Evolutionary conservation across 2,113 vertebrate genomes (phyloP).

Genomic region (Lutjanus erythropterus): DNA sequence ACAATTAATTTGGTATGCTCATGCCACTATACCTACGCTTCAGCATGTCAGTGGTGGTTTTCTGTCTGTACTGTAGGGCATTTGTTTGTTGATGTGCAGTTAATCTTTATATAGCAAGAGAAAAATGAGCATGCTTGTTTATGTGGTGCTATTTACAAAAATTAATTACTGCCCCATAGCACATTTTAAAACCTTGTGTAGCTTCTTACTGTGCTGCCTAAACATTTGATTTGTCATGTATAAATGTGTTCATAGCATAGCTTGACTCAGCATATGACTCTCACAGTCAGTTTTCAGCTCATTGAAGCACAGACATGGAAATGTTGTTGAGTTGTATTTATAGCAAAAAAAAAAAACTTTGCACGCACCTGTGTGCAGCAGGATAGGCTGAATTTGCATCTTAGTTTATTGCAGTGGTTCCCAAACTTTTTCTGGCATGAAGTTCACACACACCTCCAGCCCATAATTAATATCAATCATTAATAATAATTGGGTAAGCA

Average conservation of each 20-base stretch:
- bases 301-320: conserved; percentile 17
- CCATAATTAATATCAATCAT: too few species aligned
- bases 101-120: conserved; percentile 12
- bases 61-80: not conserved
- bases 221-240: conserved; percentile 4
- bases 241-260: conserved; percentile 9
- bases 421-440: too few species aligned
- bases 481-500: too few species aligned
- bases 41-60: not conserved
- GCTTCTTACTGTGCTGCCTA: not conserved
- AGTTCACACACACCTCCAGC: too few species aligned
- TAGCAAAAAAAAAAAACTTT: conserved; percentile 20
- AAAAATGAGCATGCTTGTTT: not conserved
- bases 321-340: conserved; percentile 28
- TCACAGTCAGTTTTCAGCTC: not conserved
- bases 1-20: not conserved
- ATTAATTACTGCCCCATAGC: not conserved
- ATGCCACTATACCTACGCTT: not conserved
- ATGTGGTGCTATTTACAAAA: not conserved
- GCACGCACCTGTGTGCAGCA: conserved; percentile 18
- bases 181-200: not conserved
- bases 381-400: conserved; percentile 11
- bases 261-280: conserved; percentile 24
- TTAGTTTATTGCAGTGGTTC: not conserved
- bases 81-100: conserved; percentile 18